Conservation (phyloP, 1,140 invertebrate species). For the Chironomus striatipennis region DNA sequence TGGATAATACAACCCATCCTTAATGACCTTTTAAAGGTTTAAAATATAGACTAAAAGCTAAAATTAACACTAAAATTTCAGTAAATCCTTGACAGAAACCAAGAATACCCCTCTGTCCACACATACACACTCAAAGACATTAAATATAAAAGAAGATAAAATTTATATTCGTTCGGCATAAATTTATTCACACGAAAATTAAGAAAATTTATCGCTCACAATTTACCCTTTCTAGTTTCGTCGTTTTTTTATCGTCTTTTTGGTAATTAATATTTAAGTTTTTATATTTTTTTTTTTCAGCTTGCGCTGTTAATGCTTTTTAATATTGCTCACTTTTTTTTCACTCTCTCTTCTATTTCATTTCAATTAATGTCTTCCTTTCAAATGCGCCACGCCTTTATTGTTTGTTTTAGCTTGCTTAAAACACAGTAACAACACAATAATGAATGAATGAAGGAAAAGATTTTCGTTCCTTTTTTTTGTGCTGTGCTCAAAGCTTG, state of each 20-base stretch:
- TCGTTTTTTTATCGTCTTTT: neutral
- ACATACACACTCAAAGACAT: neutral
- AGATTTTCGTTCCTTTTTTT: neutral
- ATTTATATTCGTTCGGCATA: neutral
- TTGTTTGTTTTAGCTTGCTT: neutral
- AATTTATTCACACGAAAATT: slow-evolving; percentile 20
- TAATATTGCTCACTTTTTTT: neutral
- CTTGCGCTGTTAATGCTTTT: neutral
- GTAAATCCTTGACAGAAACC: too few relatives aligned
- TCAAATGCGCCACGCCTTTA: neutral
- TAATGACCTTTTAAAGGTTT: too few relatives aligned
- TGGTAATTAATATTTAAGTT: slow-evolving; percentile 15
- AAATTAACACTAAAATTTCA: too few relatives aligned
- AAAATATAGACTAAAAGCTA: too few relatives aligned
- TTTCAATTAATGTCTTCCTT: slow-evolving; percentile 7
- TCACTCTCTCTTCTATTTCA: neutral
- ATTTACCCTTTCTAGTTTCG: neutral
- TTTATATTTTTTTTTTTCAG: neutral
- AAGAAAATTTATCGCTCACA: slow-evolving; percentile 17
- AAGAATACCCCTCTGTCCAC: too few relatives aligned
- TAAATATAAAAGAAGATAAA: neutral
- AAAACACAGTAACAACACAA: too few relatives aligned
- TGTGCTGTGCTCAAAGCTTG: neutral
- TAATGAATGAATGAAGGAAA: too few relatives aligned
- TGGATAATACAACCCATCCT: too few relatives aligned